Base-by-base conservation (phyloP, 2,113 vertebrate genomes). In the Chionis minor region DNA sequence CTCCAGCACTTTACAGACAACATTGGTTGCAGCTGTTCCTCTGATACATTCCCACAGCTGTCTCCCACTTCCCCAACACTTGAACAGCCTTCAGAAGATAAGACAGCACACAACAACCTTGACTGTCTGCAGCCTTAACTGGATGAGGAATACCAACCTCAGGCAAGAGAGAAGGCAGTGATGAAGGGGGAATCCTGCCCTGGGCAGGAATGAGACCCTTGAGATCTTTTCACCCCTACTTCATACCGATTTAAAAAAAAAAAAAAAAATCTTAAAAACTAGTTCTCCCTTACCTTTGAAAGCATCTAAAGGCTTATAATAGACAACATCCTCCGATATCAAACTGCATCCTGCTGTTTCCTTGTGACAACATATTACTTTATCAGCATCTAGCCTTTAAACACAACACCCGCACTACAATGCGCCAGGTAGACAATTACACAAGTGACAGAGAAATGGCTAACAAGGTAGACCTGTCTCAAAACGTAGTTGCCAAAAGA, bases 371-470 rank as follows among this genome's bases (percentile, higher is more conserved):
- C 18, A 3, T 26, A 28, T 54, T 45, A 45, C 52, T 63, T 65
- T 28, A 28, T 15, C 12, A 28, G 22, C 30, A 71, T 42, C 26
- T 19, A 69, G 20, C 20, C 45, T 44, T 54, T 55, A 33, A 90
- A 65, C 11, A 15, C 47, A 65, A 10, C n/a, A 14, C 7, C 17
- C 52, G 23, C 47, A 27, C 18, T 54, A 26, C 22, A 62, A 55
- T 15, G 47, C 22, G 82, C 20, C 45, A 47, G 33, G n/a, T 4
- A 61, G 58, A 30, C 35, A 27, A 49, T 14, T 24, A 38, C 24
- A 56, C 10, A 27, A 49, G 33, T 9, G 38, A 65, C 54, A 49
- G 56, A 55, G 17, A 33, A 30, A 44, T 0, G 2, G 54, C 0
- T 30, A 40, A 69, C 32, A 54, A 12, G 15, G 44, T 1, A 67